A percentile compares a stretch with the other conserved stretches of the same genome.
Conservation (phyloP, 2,888 invertebrate species). For the Aporophyla lueneburgensis region DNA sequence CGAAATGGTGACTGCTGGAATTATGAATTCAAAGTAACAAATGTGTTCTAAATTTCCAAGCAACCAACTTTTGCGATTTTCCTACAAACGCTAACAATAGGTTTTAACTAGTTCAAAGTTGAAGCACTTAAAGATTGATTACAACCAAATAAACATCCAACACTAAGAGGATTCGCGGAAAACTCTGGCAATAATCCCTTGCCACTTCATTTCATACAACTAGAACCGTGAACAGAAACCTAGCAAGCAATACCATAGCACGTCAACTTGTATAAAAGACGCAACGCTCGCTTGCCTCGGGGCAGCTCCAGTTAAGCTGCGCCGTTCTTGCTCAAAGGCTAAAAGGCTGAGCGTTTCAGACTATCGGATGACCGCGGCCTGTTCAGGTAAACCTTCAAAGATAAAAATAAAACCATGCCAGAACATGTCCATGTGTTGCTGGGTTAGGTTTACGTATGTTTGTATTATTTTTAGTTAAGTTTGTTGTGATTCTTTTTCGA, state of each 20-base stretch:
- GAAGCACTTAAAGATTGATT: too few relatives aligned
- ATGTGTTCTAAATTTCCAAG: too few relatives aligned
- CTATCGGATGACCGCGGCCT: slow-evolving; percentile 63
- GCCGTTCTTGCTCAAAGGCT: slow-evolving; percentile 55
- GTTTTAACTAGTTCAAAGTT: too few relatives aligned
- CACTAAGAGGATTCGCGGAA: background rate
- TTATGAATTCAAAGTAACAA: too few relatives aligned
- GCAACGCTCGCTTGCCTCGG: slow-evolving; percentile 46
- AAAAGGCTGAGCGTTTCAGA: slow-evolving; percentile 57
- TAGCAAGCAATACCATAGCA: slow-evolving; percentile 24
- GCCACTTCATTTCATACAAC: slow-evolving; percentile 1
- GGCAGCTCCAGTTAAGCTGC: slow-evolving; percentile 57
- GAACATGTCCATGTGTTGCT: slow-evolving; percentile 5
- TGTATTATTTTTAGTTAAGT: slow-evolving; percentile 8
- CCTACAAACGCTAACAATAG: too few relatives aligned
- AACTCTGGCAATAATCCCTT: background rate
- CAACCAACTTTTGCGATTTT: too few relatives aligned
- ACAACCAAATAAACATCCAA: background rate
- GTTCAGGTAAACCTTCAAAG: slow-evolving; percentile 55
- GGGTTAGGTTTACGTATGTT: slow-evolving; percentile 5
- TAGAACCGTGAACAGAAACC: slow-evolving; percentile 7
- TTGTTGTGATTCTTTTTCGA: background rate
- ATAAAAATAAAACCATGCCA: slow-evolving; percentile 59
- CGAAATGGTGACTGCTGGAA: too few relatives aligned
- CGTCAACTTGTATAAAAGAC: slow-evolving; percentile 52